Percentiles rank a stretch among this genome's conserved stretches.
These are phyloP conservation scores for Empidonax traillii DNA, from an alignment of 2,113 vertebrate genomes.

Conservation along the genomic window DNA sequence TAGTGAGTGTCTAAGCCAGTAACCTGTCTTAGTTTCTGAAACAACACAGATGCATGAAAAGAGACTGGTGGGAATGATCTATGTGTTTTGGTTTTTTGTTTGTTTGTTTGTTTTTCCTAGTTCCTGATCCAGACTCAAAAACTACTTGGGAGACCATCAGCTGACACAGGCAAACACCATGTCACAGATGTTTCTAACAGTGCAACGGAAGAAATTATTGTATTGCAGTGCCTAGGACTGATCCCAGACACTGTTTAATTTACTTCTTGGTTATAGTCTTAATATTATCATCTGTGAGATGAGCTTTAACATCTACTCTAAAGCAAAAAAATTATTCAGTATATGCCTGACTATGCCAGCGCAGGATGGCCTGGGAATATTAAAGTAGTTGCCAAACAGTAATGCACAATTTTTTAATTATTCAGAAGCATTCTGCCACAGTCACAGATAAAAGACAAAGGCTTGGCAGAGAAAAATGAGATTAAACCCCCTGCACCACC, in stretches of 20 bases:
- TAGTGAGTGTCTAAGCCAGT: neutral
- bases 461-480: neutral
- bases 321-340: neutral
- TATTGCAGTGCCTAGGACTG: neutral
- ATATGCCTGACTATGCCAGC: neutral
- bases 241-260: constrained; percentile 38
- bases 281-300: constrained; percentile 24
- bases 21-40: neutral
- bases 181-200: constrained; percentile 3
- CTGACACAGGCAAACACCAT: neutral
- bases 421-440: constrained; percentile 6
- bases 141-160: neutral
- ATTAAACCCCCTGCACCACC: neutral
- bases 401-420: constrained; percentile 54
- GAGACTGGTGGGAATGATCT: neutral
- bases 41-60: neutral
- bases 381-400: constrained; percentile 6
- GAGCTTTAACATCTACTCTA: neutral
- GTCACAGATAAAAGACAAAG: constrained; percentile 17
- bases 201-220: neutral
- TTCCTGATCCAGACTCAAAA: neutral
- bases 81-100: too few relatives aligned
- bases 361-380: neutral
- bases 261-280: constrained; percentile 4
- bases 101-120: neutral